Percentiles rank a stretch among this genome's conserved stretches.
Conservation (phyloP, 2,113 vertebrate species). For the Myotis brandtii region DNA sequence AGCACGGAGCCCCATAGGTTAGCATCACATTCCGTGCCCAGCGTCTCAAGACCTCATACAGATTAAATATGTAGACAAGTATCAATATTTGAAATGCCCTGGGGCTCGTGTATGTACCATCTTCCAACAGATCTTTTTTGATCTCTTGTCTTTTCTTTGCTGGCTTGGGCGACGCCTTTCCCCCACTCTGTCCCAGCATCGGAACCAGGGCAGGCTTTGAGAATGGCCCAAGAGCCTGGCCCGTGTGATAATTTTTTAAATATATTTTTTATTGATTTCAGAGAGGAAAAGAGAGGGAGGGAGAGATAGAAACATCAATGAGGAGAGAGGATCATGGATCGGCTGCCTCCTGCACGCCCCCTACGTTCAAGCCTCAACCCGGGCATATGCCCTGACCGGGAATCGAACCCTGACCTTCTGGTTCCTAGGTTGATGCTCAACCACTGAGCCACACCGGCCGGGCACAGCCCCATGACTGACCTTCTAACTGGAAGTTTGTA, state of each 20-base stretch:
- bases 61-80: constrained; percentile 88
- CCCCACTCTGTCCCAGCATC: constrained; percentile 63
- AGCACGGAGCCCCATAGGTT: constrained; percentile 23
- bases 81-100: constrained; percentile 91
- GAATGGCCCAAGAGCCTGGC: background rate
- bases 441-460: no score
- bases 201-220: constrained; percentile 12
- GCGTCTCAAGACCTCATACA: constrained; percentile 81
- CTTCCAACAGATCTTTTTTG: constrained; percentile 88
- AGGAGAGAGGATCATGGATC: background rate
- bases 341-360: background rate
- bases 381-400: background rate
- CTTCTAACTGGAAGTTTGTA: background rate
- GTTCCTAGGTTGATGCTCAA: background rate
- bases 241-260: no score
- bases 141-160: constrained; percentile 85
- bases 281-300: background rate
- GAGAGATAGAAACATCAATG: background rate
- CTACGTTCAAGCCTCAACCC: background rate
- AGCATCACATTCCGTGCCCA: constrained; percentile 57
- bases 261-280: background rate
- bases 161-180: background rate
- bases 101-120: constrained; percentile 86
- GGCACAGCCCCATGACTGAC: background rate
- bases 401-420: background rate